Conservation (phyloP, 2,888 invertebrate species). For the Polyommatus icarus region DNA sequence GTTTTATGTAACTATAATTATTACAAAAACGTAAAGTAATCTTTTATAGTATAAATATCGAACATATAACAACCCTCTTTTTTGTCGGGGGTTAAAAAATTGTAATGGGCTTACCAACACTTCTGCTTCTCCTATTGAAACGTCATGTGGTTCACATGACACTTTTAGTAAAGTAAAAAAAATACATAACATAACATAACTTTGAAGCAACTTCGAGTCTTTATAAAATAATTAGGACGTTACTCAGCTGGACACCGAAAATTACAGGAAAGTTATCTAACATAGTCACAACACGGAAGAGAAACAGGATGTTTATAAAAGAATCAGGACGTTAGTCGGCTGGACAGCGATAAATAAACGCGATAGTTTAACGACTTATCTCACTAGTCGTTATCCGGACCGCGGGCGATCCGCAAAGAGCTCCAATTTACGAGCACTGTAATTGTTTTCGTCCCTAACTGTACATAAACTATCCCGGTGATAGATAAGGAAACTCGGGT, state of each 20-base stretch:
- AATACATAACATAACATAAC: too few relatives aligned
- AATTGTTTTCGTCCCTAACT: conserved; percentile 27
- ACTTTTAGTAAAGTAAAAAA: too few relatives aligned
- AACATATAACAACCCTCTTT: too few relatives aligned
- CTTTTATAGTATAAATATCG: too few relatives aligned
- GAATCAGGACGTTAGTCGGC: conserved; percentile 6
- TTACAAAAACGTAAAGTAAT: too few relatives aligned
- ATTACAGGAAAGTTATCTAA: not conserved
- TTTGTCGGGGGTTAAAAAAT: too few relatives aligned
- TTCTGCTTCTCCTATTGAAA: too few relatives aligned
- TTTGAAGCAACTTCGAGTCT: not conserved
- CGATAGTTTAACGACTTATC: conserved; percentile 18
- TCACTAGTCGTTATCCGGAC: conserved; percentile 23
- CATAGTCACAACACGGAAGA: not conserved
- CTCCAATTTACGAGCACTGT: conserved; percentile 20
- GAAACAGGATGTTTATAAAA: not conserved
- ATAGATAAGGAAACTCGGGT: conserved; percentile 3
- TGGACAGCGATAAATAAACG: conserved; percentile 8
- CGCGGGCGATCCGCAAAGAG: conserved; percentile 28
- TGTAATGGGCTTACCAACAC: too few relatives aligned
- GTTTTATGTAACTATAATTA: too few relatives aligned
- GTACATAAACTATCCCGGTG: conserved; percentile 19
- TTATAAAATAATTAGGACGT: conserved; percentile 6
- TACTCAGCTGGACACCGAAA: not conserved
- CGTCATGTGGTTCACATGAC: too few relatives aligned